phyloP scores from a whole-genome alignment of 1,140 invertebrate genomes.

The Cherax destructor region DNA sequence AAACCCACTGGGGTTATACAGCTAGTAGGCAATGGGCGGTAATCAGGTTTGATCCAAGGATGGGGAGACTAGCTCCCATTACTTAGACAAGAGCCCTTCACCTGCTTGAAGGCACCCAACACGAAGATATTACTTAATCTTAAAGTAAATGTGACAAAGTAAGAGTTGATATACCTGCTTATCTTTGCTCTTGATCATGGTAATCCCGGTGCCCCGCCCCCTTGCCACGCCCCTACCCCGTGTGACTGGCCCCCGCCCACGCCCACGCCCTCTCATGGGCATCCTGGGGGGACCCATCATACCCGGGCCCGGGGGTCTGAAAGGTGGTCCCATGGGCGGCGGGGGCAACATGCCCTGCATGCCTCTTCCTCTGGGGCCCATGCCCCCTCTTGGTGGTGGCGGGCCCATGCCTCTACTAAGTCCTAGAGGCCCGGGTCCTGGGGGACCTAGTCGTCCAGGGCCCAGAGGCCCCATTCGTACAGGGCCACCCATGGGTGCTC shows the following conservation, averaged over 20 bases:
- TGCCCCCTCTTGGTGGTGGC: slow-evolving; percentile 36
- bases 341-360: slow-evolving; percentile 60
- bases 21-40: too few relatives aligned
- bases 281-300: slow-evolving; percentile 50
- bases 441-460: slow-evolving; percentile 33
- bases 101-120: too few relatives aligned
- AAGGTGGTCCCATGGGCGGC: slow-evolving; percentile 57
- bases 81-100: too few relatives aligned
- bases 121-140: too few relatives aligned
- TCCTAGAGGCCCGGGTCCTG: slow-evolving; percentile 15
- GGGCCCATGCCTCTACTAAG: slow-evolving; percentile 48
- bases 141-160: too few relatives aligned
- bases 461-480: slow-evolving; percentile 3
- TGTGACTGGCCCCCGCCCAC: slow-evolving; percentile 22
- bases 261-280: slow-evolving; percentile 43
- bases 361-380: slow-evolving; percentile 40
- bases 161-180: slow-evolving; percentile 39
- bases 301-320: slow-evolving; percentile 49
- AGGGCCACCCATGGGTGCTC: slow-evolving; percentile 6
- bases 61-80: too few relatives aligned
- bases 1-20: too few relatives aligned
- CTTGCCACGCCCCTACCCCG: slow-evolving; percentile 29
- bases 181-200: slow-evolving; percentile 51
- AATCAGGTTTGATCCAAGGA: too few relatives aligned
- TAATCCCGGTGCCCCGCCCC: slow-evolving; percentile 36